Evolutionary conservation across 2,797 vertebrate genomes (phyloP).

Genomic region (Moxostoma hubbsi): DNA sequence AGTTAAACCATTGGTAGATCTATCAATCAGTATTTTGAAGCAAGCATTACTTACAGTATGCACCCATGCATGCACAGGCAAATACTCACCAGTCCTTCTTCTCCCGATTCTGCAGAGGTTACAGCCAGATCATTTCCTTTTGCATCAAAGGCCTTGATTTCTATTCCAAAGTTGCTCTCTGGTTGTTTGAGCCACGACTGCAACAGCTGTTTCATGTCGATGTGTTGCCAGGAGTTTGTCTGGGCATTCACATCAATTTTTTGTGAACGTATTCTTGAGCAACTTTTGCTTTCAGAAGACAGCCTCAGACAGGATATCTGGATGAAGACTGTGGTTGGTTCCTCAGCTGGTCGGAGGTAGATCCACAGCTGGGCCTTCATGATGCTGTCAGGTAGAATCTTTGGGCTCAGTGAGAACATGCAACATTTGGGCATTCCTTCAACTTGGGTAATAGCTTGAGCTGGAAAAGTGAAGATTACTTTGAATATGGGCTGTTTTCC

Average conservation of each 20-base stretch:
- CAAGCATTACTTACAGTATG: background rate
- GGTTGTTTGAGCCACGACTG: conserved; percentile 89
- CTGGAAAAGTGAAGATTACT: conserved; percentile 54
- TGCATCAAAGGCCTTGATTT: conserved; percentile 88
- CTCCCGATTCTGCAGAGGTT: conserved; percentile 82
- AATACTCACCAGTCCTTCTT: conserved; percentile 86
- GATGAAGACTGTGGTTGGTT: conserved; percentile 84
- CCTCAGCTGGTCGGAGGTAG: conserved; percentile 82
- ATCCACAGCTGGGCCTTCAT: conserved; percentile 89
- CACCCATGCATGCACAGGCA: background rate
- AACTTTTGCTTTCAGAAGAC: conserved; percentile 80
- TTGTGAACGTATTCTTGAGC: conserved; percentile 84
- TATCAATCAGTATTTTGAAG: background rate
- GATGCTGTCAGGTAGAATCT: conserved; percentile 93
- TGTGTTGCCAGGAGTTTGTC: conserved; percentile 87
- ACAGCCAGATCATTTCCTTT: conserved; percentile 85
- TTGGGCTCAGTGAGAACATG: conserved; percentile 94
- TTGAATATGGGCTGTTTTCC: background rate
- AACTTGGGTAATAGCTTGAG: conserved; percentile 77
- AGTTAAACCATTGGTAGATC: too few relatives aligned
- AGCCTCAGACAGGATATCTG: conserved; percentile 86
- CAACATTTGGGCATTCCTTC: conserved; percentile 89
- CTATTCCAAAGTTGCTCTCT: conserved; percentile 87
- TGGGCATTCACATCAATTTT: conserved; percentile 85
- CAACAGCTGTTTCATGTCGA: conserved; percentile 88